Conservation (phyloP, 2,888 invertebrate genomes). For the Lasioglossum lativentre region DNA sequence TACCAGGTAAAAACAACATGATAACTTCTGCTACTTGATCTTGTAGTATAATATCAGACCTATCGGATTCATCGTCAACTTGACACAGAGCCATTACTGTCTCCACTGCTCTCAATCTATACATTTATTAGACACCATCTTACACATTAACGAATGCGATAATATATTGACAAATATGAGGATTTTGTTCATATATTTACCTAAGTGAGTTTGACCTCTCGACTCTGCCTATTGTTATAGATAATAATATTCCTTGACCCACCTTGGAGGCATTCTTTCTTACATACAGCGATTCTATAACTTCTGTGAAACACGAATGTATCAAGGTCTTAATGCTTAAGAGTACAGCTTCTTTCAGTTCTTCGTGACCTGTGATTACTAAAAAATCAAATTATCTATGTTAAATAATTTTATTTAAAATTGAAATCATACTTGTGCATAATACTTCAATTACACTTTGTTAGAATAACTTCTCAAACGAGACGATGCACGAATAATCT, state of each 20-base stretch:
- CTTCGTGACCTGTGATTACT: conserved; percentile 88
- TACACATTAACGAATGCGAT: neutral
- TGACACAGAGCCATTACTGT: conserved; percentile 88
- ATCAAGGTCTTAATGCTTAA: conserved; percentile 86
- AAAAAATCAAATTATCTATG: conserved; percentile 39
- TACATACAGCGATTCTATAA: conserved; percentile 86
- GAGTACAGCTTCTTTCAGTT: conserved; percentile 87
- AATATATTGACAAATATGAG: neutral
- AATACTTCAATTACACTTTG: neutral
- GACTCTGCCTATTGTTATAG: conserved; percentile 88
- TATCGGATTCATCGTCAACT: conserved; percentile 86
- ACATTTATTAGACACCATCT: conserved; percentile 46
- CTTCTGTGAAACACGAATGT: conserved; percentile 85
- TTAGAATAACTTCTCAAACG: neutral
- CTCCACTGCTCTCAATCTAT: conserved; percentile 86
- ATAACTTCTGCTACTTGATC: conserved; percentile 86
- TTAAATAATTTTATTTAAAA: neutral
- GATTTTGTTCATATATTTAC: conserved; percentile 82
- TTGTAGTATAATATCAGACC: conserved; percentile 85
- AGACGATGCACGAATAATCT: conserved; percentile 10
- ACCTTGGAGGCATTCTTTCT: conserved; percentile 87
- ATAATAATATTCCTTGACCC: conserved; percentile 88
- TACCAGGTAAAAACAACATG: conserved; percentile 88
- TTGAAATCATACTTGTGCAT: neutral
- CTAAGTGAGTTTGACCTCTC: conserved; percentile 89